Evolutionary conservation across 1,140 invertebrate genomes (phyloP).

Genomic region (Penaeus japonicus): DNA sequence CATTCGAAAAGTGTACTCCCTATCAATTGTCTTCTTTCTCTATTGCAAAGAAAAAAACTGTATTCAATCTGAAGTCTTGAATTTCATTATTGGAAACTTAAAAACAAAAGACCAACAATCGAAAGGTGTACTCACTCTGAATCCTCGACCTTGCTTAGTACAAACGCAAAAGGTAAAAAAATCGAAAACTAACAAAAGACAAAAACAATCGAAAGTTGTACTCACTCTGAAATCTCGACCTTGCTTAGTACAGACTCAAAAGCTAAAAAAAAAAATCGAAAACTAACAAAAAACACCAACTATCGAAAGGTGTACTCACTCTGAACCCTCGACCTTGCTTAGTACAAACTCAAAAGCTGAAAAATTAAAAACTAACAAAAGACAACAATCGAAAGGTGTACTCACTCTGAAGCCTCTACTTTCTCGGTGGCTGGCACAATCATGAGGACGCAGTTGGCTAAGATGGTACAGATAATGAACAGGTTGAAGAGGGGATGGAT

Average conservation of each 20-base stretch:
- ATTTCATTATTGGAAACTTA: no score
- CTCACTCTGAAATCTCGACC: no score
- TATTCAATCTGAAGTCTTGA: neutral
- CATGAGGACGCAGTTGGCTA: slow-evolving; percentile 98
- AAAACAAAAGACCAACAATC: no score
- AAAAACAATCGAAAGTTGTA: no score
- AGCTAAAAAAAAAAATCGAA: no score
- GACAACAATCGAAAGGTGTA: no score
- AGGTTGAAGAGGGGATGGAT: slow-evolving; percentile 97
- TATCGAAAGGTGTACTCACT: slow-evolving; percentile 32
- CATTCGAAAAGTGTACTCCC: slow-evolving; percentile 14
- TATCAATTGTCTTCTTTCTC: no score
- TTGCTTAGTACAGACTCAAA: no score
- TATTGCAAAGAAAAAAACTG: no score
- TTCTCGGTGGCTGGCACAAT: slow-evolving; percentile 92
- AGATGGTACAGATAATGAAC: slow-evolving; percentile 97
- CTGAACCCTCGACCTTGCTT: no score
- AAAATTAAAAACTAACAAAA: no score
- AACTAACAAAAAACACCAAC: neutral
- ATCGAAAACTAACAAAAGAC: neutral
- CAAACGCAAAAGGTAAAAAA: neutral
- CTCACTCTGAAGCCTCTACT: slow-evolving; percentile 77
- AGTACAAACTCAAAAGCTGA: no score
- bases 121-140: neutral
- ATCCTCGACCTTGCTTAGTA: neutral